A percentile compares a stretch with the other conserved stretches of the same genome.
These are phyloP conservation scores for Eubasilissa regina DNA, from an alignment of 1,140 invertebrate species.

Conservation along the genomic window DNA sequence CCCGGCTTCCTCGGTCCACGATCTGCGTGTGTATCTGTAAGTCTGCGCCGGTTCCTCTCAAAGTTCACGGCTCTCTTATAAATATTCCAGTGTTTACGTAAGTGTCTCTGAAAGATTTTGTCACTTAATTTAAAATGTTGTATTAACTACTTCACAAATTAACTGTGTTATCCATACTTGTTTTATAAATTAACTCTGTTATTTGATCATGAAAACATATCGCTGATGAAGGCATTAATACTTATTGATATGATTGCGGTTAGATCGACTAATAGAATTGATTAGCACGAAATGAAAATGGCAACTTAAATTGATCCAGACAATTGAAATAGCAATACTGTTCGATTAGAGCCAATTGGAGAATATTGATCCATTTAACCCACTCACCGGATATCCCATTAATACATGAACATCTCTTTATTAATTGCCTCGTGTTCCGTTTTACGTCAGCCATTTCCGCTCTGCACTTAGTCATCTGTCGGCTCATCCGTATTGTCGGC, in stretches of 20 bases:
- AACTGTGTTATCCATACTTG: no score
- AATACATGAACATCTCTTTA: background rate
- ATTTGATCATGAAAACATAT: no score
- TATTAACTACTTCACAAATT: no score
- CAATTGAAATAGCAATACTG: constrained; percentile 7
- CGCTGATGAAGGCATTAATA: no score
- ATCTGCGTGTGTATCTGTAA: constrained; percentile 1
- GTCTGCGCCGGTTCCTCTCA: constrained; percentile 16
- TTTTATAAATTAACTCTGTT: no score
- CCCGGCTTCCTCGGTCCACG: constrained; percentile 16
- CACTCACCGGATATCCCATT: background rate
- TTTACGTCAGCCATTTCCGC: background rate
- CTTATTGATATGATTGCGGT: no score
- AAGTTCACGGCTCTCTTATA: constrained; percentile 1
- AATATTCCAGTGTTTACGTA: no score
- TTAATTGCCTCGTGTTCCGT: background rate
- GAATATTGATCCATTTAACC: constrained; percentile 3
- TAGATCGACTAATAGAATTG: background rate
- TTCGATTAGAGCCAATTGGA: constrained; percentile 5
- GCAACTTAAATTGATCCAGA: background rate
- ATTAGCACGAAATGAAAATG: background rate
- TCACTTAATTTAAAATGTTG: no score
- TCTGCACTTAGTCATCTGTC: background rate
- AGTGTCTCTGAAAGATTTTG: no score
- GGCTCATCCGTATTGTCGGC: background rate